Percentiles rank a stretch among this genome's conserved stretches.
Evolutionary conservation across 1,140 invertebrate species (phyloP).

Genomic region (Drosophila persimilis): DNA sequence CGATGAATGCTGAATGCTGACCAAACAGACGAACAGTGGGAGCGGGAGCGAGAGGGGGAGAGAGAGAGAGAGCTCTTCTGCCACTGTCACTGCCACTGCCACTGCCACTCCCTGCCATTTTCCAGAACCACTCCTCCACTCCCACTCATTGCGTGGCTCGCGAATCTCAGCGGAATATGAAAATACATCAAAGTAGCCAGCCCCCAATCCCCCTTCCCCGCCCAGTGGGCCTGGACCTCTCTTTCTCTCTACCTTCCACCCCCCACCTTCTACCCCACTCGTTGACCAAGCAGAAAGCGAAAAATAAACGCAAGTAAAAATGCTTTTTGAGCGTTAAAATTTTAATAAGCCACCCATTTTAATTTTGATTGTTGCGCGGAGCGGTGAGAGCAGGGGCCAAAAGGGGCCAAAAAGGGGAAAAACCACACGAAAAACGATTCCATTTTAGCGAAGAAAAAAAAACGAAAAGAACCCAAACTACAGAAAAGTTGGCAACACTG

Average conservation of each 20-base stretch:
- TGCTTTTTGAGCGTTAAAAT: conserved; percentile 76
- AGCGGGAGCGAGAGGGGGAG: not conserved
- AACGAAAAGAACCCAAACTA: not conserved
- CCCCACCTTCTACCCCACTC: no score
- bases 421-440: not conserved
- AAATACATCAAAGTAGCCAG: conserved; percentile 76
- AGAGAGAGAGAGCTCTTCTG: not conserved
- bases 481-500: not conserved
- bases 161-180: conserved; percentile 68
- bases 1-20: conserved; percentile 48
- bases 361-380: conserved; percentile 75
- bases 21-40: conserved; percentile 31
- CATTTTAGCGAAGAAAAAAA: not conserved
- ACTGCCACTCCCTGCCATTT: not conserved
- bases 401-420: conserved; percentile 5
- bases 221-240: no score
- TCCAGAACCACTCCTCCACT: not conserved
- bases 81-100: not conserved
- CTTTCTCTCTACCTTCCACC: no score
- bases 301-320: conserved; percentile 56
- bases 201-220: not conserved
- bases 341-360: conserved; percentile 83
- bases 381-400: not conserved
- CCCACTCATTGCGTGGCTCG: conserved; percentile 20
- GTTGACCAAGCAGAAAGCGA: not conserved